phyloP scores from a whole-genome alignment of 2,888 invertebrate genomes.

The Nasonovia ribisnigri region DNA sequence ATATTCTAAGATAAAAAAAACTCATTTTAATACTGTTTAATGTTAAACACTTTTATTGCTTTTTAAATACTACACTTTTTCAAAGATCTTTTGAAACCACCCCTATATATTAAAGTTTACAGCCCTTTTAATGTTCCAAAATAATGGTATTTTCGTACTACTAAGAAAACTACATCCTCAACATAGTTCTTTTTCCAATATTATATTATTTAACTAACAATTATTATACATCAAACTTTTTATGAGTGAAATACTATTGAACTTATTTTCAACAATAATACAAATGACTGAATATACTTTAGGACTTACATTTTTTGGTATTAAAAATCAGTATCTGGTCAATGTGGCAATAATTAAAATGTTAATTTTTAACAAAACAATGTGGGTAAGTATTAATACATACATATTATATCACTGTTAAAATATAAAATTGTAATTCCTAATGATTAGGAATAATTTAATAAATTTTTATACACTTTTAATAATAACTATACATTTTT shows the following conservation, averaged over 20 bases:
- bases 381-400: background rate
- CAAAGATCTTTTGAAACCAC: background rate
- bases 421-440: background rate
- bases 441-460: background rate
- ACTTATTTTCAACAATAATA: background rate
- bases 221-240: background rate
- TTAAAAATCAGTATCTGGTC: background rate
- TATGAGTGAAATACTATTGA: background rate
- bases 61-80: background rate
- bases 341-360: background rate
- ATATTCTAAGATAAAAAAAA: background rate
- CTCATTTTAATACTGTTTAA: background rate
- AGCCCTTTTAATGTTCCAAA: background rate
- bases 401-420: background rate
- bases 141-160: background rate
- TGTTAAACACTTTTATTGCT: background rate
- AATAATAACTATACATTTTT: background rate
- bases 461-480: too few species aligned
- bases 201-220: constrained; percentile 12
- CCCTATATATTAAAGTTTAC: background rate
- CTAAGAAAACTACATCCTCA: background rate
- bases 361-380: background rate
- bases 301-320: background rate
- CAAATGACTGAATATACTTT: background rate
- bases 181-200: background rate